Base-by-base conservation (phyloP, 2,888 invertebrate species). In the Xanthorhoe spadicearia region DNA sequence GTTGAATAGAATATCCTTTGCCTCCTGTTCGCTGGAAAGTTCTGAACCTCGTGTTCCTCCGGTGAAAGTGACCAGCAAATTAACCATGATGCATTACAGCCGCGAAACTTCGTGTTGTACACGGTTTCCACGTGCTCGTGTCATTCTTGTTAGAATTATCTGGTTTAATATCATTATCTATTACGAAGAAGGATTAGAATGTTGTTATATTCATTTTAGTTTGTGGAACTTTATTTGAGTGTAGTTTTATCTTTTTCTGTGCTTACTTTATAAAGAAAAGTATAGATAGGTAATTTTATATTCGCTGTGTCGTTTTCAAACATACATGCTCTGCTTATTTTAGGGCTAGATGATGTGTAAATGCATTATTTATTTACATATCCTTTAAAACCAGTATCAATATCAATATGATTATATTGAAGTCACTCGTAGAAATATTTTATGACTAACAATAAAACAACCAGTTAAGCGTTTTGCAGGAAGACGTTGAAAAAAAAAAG, bases 21-120 rank as follows among this genome's bases (percentile, higher is more conserved):
- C 55, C 58, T 56, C 63, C 66, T 59, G 54, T 59, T n/a, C 52
- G 55, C 65, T 78, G 74, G 76, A 80, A 80, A 80, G 79, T 71
- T 69, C 66, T 71, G 68, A 69, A 70, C 68, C 61, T 69, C 73
- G 59, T 72, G 68, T 67, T 75, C 75, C 77, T 78, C 76, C 74
- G 77, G 84, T 75, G 85, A 85, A 85, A 85, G 85, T 78, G 71
- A 72, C 74, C 73, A 67, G 62, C 56, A 46, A 52, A 80, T 80
- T 81, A 76, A 78, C 73, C 71, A 74, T 74, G 77, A 76, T 68
- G 62, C 65, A 74, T 74, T 66, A 64, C 63, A 52, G 57, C 52
- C 57, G 62, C 55, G 13, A 62, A 62, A 62, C 62, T 61, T 35
- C 49, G 15, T 55, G 61, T 49, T 38, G 50, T 59, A 59, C 50